Base-by-base conservation (phyloP, 2,888 invertebrate species). In the Drosophila sordidula region DNA sequence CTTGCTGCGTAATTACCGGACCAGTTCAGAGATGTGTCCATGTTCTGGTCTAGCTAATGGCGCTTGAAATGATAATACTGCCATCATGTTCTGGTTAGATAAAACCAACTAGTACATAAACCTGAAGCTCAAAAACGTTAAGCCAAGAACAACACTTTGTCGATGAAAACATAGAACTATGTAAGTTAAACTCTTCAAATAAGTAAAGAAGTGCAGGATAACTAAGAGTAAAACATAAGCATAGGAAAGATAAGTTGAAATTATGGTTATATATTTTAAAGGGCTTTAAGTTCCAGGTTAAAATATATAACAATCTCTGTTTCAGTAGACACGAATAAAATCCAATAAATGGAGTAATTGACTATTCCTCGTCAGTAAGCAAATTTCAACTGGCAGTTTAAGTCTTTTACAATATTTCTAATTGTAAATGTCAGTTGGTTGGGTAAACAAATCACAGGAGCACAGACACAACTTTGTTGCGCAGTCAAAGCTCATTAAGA, bases 11-110 rank as follows among this genome's bases (percentile, higher is more conserved):
- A 77, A 77, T 77, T 77, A 65, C 67, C 36, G 39, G 57, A 54
- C 55, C 64, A 61, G 46, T 39, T 46, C 36, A 39, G 36, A 34
- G 55, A 16, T 18, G 44, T 32, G 54, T 63, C 49, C 66, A 54
- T 75, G 75, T 70, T 69, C 63, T 57, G 80, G 77, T 71, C 65
- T 54, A 32, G 58, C 58, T 66, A 82, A 84, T 87, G 81, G 52
- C 51, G 71, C 87, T 66, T 82, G 75, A 66, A 84, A 80, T 59
- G 63, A 59, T 63, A 63, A 71, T 77, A 57, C 41, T 26, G 45
- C 38, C 64, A 41, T 55, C 46, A 18, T 54, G 61, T 29, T 45
- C 45, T 46, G 49, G 16, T 38, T 14, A 32, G 34, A n/a, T 5
- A 47, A 61, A 36, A 49, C 29, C 55, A 46, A 49, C 51, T 55